A percentile compares a stretch with the other conserved stretches of the same genome.
These are phyloP conservation scores for Tiliacea aurago DNA, from an alignment of 2,888 invertebrate species.

Conservation along the genomic window DNA sequence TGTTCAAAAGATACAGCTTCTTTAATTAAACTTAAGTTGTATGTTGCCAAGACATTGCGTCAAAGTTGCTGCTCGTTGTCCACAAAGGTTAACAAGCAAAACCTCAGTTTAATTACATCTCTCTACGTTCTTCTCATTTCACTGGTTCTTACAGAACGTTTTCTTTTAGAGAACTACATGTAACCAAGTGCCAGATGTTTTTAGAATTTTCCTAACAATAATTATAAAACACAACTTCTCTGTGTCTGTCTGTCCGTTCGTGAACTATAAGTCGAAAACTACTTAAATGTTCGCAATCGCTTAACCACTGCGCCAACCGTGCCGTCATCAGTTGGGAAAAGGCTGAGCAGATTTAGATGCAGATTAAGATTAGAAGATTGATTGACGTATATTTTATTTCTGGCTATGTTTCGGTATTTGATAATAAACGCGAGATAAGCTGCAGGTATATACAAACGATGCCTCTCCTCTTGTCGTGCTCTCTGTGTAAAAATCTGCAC, in stretches of 20 bases:
- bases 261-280: not conserved
- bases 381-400: not conserved
- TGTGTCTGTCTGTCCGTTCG: not conserved
- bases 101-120: not conserved
- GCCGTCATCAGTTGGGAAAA: no score
- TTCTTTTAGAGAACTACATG: not conserved
- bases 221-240: not conserved
- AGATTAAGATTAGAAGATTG: no score
- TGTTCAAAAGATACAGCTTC: no score
- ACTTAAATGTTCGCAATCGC: not conserved
- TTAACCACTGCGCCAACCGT: no score
- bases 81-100: conserved; percentile 1
- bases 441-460: not conserved
- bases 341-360: no score
- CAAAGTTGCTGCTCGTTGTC: not conserved
- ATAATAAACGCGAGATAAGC: not conserved
- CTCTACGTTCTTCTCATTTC: not conserved
- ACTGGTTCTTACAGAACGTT: not conserved
- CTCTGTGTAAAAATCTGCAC: no score
- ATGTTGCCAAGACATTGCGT: not conserved
- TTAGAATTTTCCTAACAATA: not conserved
- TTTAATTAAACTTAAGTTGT: not conserved
- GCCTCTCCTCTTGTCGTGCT: no score
- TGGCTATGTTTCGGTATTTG: not conserved
- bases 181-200: not conserved